Evolutionary conservation across 92 coral and sea anemone genomes (phyloP).

Genomic region (Palythoa caribaeorum): DNA sequence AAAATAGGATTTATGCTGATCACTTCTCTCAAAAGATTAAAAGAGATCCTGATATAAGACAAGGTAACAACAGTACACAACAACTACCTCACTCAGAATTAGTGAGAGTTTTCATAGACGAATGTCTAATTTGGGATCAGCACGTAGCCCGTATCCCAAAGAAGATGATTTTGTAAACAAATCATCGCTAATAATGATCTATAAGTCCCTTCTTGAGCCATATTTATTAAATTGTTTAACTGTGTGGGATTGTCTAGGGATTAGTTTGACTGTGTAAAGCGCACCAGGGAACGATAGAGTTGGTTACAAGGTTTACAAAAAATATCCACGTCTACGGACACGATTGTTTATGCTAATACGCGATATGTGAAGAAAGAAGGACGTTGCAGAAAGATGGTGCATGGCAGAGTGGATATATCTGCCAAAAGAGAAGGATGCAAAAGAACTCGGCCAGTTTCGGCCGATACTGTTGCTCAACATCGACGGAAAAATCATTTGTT

Average conservation of each 20-base stretch:
- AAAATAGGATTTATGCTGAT: conserved; percentile 5
- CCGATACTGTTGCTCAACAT: no score
- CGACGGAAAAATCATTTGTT: no score
- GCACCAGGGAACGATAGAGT: no score
- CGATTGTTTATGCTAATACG: no score
- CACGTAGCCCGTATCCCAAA: not conserved
- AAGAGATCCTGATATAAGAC: not conserved
- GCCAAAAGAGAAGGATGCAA: no score
- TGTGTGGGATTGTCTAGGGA: not conserved
- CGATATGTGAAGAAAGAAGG: no score
- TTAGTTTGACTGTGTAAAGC: not conserved
- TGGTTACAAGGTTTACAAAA: no score
- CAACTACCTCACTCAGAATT: not conserved
- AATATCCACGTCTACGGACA: no score
- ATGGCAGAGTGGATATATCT: no score
- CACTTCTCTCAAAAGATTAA: conserved; percentile 1
- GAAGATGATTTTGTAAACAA: not conserved
- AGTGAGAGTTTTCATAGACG: not conserved
- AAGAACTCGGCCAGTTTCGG: no score
- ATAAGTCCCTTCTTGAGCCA: not conserved
- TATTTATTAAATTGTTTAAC: not conserved
- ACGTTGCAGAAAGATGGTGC: no score
- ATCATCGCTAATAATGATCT: not conserved
- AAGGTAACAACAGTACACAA: not conserved
- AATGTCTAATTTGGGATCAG: not conserved